These are phyloP conservation scores for Geopemphigus sp. DNA, from an alignment of 1,140 invertebrate species.

Conservation along the genomic window DNA sequence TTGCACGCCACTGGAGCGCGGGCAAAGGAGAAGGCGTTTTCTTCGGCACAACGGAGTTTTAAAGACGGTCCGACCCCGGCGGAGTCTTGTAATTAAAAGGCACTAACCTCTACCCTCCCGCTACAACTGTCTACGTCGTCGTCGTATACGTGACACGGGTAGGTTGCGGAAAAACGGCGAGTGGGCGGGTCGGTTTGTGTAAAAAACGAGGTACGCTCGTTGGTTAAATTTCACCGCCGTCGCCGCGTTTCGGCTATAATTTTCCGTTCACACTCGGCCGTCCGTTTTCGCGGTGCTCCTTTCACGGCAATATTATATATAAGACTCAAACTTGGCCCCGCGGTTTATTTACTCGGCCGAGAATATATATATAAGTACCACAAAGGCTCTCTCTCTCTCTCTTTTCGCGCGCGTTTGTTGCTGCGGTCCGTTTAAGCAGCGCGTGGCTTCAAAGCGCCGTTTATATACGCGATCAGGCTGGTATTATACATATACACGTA, in stretches of 20 bases:
- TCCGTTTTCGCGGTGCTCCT: not conserved
- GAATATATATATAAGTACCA: not conserved
- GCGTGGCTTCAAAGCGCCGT: constrained; percentile 22
- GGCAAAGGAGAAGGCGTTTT: constrained; percentile 48
- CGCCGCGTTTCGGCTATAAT: constrained; percentile 34
- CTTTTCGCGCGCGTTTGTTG: not conserved
- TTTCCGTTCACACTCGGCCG: constrained; percentile 30
- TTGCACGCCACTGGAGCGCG: not conserved
- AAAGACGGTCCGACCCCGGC: constrained; percentile 25
- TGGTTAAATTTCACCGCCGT: constrained; percentile 16
- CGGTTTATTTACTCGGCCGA: constrained; percentile 20
- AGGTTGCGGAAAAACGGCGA: not conserved
- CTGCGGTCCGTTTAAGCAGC: constrained; percentile 17
- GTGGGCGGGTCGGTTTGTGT: not conserved
- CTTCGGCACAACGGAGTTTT: constrained; percentile 16
- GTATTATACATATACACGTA: not conserved
- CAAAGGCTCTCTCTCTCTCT: not conserved
- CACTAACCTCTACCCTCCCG: not conserved
- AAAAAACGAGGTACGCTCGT: constrained; percentile 21
- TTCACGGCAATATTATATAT: not conserved
- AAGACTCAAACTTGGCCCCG: not conserved
- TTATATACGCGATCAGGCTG: not conserved
- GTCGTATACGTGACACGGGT: not conserved
- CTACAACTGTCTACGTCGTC: not conserved
- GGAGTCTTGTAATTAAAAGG: constrained; percentile 46